These are phyloP conservation scores for Pectinophora gossypiella DNA, from an alignment of 1,140 invertebrate species.

Conservation along the genomic window DNA sequence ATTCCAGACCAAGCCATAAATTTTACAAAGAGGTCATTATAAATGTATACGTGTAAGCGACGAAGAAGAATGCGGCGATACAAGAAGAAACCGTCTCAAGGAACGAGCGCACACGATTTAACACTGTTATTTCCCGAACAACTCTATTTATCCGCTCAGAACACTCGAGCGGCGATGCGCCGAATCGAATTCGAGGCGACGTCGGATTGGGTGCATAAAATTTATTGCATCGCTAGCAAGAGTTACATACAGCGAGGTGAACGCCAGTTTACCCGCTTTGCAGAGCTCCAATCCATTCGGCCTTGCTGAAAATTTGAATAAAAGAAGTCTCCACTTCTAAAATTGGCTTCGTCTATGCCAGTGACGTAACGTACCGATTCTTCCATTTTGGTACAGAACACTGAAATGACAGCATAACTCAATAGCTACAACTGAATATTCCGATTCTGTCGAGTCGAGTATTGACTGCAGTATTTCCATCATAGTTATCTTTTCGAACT, in stretches of 20 bases:
- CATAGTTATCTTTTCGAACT: too few relatives aligned
- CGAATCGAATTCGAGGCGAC: slow-evolving; percentile 48
- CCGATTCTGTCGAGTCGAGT: too few relatives aligned
- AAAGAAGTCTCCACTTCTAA: background rate
- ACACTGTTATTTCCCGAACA: slow-evolving; percentile 24
- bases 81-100: background rate
- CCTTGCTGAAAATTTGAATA: background rate
- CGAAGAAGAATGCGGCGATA: too few relatives aligned
- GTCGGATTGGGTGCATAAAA: slow-evolving; percentile 40
- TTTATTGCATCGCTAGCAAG: slow-evolving; percentile 41
- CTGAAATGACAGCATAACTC: background rate
- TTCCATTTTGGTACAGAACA: background rate
- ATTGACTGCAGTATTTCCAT: too few relatives aligned
- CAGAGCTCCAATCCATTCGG: background rate
- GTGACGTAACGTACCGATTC: background rate
- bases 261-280: background rate
- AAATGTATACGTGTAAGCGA: too few relatives aligned
- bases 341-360: background rate
- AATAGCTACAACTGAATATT: background rate
- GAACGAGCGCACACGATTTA: background rate
- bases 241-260: slow-evolving; percentile 18
- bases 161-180: slow-evolving; percentile 17
- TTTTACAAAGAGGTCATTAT: too few relatives aligned
- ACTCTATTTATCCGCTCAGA: slow-evolving; percentile 32
- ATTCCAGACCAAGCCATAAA: too few relatives aligned